These are phyloP conservation scores for Hecatera dysodea DNA, from an alignment of 2,888 invertebrate species.

Conservation along the genomic window DNA sequence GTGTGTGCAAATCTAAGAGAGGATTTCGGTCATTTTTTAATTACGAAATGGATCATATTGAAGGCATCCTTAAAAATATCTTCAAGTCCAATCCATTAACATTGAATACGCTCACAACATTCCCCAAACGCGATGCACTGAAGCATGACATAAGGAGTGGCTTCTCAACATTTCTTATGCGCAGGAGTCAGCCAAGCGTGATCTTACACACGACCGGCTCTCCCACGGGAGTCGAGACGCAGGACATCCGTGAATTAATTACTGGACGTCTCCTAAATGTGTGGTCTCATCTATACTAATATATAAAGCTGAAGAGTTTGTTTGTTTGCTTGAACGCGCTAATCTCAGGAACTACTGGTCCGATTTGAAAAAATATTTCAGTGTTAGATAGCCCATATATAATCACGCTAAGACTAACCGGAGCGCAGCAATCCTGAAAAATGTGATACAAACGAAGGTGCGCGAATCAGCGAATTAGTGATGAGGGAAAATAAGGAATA, in stretches of 20 bases:
- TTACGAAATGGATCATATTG: neutral
- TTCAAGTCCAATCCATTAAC: slow-evolving; percentile 15
- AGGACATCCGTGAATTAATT: slow-evolving; percentile 64
- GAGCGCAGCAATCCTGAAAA: too few species aligned
- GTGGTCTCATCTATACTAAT: slow-evolving; percentile 44
- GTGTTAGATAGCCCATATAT: too few species aligned
- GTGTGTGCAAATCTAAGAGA: too few species aligned
- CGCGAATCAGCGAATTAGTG: too few species aligned
- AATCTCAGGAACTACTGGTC: too few species aligned
- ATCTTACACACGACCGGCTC: slow-evolving; percentile 72
- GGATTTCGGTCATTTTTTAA: neutral
- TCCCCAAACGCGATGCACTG: slow-evolving; percentile 47
- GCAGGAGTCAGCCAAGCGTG: slow-evolving; percentile 65
- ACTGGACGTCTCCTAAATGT: slow-evolving; percentile 13
- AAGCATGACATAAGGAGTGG: slow-evolving; percentile 52
- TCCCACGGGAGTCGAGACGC: slow-evolving; percentile 73
- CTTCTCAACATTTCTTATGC: slow-evolving; percentile 59
- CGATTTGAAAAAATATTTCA: too few species aligned
- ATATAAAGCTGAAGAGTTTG: too few species aligned
- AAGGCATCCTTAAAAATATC: neutral
- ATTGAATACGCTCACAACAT: slow-evolving; percentile 13
- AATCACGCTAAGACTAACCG: too few species aligned
- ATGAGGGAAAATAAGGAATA: slow-evolving; percentile 9
- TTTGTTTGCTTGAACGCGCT: too few species aligned
- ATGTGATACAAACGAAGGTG: too few species aligned